Conservation (phyloP, 1,140 invertebrate genomes). For the Andrena cerasifolii region DNA sequence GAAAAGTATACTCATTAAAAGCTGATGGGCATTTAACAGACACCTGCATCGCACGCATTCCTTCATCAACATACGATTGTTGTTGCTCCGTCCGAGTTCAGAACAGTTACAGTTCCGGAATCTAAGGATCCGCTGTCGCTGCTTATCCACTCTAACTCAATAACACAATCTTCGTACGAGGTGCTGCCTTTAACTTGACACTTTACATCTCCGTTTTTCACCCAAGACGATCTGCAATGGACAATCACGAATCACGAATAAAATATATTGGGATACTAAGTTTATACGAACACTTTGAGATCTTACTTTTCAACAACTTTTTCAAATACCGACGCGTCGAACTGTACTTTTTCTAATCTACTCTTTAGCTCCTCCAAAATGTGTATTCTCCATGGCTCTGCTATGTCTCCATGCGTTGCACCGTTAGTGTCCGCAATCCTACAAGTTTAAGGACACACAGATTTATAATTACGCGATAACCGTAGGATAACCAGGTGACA, state of each 20-base stretch:
- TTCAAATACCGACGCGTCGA: conserved; percentile 85
- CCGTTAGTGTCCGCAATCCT: conserved; percentile 84
- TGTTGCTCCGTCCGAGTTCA: conserved; percentile 88
- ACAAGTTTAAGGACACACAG: conserved; percentile 24
- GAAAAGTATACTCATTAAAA: conserved; percentile 53
- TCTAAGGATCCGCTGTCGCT: conserved; percentile 83
- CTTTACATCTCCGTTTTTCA: conserved; percentile 90
- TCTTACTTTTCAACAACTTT: conserved; percentile 88
- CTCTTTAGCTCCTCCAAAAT: conserved; percentile 88
- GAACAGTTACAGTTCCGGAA: conserved; percentile 89
- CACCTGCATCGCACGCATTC: not conserved
- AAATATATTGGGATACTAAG: not conserved
- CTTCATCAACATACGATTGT: conserved; percentile 84
- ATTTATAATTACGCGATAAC: not conserved
- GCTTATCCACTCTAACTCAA: conserved; percentile 92
- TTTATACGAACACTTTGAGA: conserved; percentile 7
- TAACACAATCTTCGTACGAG: conserved; percentile 87
- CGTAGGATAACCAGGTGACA: conserved; percentile 1
- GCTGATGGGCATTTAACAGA: not conserved
- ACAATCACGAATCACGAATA: not conserved
- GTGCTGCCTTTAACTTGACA: conserved; percentile 85
- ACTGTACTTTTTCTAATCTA: conserved; percentile 81
- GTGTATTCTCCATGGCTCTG: conserved; percentile 88
- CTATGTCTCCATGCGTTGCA: conserved; percentile 85
- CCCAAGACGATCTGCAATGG: conserved; percentile 87